Evolutionary conservation across 2,113 vertebrate species (phyloP), one percentile per base, ranked within the genome.

Genomic region (Catharus bicknelli): DNA sequence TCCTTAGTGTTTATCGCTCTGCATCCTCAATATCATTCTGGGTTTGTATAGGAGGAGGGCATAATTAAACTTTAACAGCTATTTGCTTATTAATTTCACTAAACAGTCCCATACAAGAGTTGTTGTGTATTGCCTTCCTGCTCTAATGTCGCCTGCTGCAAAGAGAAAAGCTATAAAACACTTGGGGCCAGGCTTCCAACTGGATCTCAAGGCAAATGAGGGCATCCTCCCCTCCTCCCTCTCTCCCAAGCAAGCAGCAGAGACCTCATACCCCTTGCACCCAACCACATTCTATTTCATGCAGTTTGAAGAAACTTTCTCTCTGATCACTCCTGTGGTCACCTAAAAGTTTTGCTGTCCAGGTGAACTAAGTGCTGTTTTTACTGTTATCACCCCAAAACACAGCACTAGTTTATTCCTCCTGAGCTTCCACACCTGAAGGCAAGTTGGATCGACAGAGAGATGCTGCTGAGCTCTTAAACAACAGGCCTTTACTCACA

Each of bases 361-460:
- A 38, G 54, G 12, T 51, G 22, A 77, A 47, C 17, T 11, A 45
- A 21, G 18, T 14, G 18, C 21, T 51, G 16, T 20, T 77, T 94
- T 67, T 67, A 42, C 43, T 0, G 0, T 5, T 27, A 62, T 38
- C 51, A 54, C 9, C 34, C 36, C 55, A 82, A 78, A 69, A 69
- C 4, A 64, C 5, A 45, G 16, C 10, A 62, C 20, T 10, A 16
- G 11, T 36, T 77, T 36, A 43, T 40, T 74, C 38, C 34, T 38
- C 42, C 58, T 72, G 34, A 79, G 53, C 17, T 76, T 88, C 36
- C 27, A 32, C 12, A 8, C 29, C 27, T 59, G 51, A 42, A 57
- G 14, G 11, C 8, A 63, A 45, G 30, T 11, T 9, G 5, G 22
- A 69, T 17, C 0, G 0, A 62, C 0, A 0, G 38, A 83, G 47